Percentiles rank a stretch among this genome's conserved stretches.
Conservation (phyloP, 2,888 invertebrate species). For the Nematopogon swammerdamellus region DNA sequence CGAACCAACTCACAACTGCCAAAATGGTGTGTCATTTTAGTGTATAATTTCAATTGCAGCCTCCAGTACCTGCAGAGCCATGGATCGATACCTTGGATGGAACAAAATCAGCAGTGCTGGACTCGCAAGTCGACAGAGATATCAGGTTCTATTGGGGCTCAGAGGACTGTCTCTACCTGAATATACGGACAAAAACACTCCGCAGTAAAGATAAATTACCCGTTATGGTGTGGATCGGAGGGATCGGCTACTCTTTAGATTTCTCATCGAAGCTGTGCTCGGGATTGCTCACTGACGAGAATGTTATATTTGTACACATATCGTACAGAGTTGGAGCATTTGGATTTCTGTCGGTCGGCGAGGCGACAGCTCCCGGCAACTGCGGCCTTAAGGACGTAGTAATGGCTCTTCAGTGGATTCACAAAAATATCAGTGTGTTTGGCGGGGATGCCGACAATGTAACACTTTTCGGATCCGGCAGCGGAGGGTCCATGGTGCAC, state of each 20-base stretch:
- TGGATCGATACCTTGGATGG: conserved; percentile 31
- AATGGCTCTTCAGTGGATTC: conserved; percentile 42
- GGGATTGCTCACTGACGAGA: conserved; percentile 27
- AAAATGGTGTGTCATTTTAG: no score
- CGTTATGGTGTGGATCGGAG: conserved; percentile 51
- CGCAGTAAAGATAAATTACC: conserved; percentile 31
- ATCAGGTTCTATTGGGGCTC: conserved; percentile 20
- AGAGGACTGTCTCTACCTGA: conserved; percentile 46
- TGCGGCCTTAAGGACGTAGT: conserved; percentile 44
- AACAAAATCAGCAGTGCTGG: conserved; percentile 20
- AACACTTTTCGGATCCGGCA: conserved; percentile 44
- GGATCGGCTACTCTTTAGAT: conserved; percentile 25
- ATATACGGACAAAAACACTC: conserved; percentile 30
- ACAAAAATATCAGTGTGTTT: conserved; percentile 35
- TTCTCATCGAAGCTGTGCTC: conserved; percentile 32
- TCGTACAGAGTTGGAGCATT: conserved; percentile 43
- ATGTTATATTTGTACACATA: conserved; percentile 38
- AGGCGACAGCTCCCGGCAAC: conserved; percentile 42
- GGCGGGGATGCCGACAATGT: conserved; percentile 46
- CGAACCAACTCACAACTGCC: no score
- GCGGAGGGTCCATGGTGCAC: conserved; percentile 45
- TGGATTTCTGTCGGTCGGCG: conserved; percentile 42
- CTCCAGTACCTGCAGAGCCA: conserved; percentile 26
- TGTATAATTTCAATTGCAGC: conserved; percentile 31
- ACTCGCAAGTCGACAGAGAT: not conserved